Conservation (phyloP, 2,888 invertebrate species). For the Parthenolecanium corni region DNA sequence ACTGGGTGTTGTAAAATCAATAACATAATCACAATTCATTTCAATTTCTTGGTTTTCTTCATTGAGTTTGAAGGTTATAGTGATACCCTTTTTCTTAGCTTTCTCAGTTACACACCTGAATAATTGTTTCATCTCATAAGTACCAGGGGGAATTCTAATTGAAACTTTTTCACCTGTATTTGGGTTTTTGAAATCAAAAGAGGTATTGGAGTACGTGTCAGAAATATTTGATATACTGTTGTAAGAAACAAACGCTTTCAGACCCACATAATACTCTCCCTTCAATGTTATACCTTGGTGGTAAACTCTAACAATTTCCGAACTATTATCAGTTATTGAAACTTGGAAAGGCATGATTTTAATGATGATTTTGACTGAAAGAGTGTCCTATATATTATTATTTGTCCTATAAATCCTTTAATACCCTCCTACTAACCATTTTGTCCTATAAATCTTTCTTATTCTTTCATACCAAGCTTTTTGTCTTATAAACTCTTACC, state of each 20-base stretch:
- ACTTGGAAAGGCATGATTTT: constrained; percentile 1
- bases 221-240: not conserved
- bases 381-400: too few species aligned
- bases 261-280: not conserved
- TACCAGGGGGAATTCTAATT: not conserved
- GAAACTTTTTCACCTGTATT: not conserved
- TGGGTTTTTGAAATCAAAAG: not conserved
- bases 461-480: too few species aligned
- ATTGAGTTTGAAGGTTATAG: not conserved
- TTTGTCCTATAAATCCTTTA: too few species aligned
- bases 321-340: not conserved
- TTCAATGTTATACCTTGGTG: not conserved
- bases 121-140: not conserved
- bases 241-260: not conserved
- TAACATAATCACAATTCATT: too few species aligned
- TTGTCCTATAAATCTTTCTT: too few species aligned
- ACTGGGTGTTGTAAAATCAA: too few species aligned
- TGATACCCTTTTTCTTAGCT: not conserved
- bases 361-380: too few species aligned
- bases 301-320: not conserved
- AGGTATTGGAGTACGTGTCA: not conserved
- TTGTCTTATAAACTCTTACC: too few species aligned
- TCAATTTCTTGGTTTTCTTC: too few species aligned
- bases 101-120: not conserved
- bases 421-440: too few species aligned